Base-by-base conservation (phyloP, 2,888 invertebrate species). In the Aporophyla lueneburgensis region DNA sequence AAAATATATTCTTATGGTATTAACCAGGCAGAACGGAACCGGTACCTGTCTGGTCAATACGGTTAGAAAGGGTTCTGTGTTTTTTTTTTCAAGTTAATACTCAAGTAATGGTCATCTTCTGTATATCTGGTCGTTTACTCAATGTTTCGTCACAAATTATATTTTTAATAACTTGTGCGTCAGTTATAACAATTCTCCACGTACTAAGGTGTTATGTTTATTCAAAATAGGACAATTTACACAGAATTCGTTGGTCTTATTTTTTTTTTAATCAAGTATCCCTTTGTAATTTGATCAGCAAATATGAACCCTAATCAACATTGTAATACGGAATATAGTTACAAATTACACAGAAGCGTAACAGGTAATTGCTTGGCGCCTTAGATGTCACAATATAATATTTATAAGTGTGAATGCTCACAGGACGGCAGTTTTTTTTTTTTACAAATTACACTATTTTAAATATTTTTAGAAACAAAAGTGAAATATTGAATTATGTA, bases 351-450 rank as follows among this genome's bases (percentile, higher is more conserved):
- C 76, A 46, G 49, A 12, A 51, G 65, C 6, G 51, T 51, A 69
- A 24, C n/a, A 65, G 24, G 33, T 27, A 61, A 54, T 19, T 58
- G 40, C 62, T 58, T 74, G 62, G 3, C 62, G 43, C 62, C 56
- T 76, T 58, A 14, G 54, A 69, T 62, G 68, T 82, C 78, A 76
- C 68, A 86, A 76, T 56, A 54, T 53, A 61, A 81, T 75, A 81
- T 40, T 67, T 51, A 21, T 56, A 85, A 40, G 14, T 70, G 63
- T 86, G 56, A 58, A 66, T 63, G 49, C 58, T 72, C 68, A 72
- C 56, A 72, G 51, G 40, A 65, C 21, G 40, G 68, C 69, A 66
- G 68, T 82, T 73, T 67, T 33, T 63, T 61, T 82, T 73, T 67
- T 33, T 63, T 61, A 54, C 40, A 61, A 21, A 14, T 21, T 51